Percentiles rank a stretch among this genome's conserved stretches.
phyloP scores from a whole-genome alignment of 2,113 vertebrate species.

The Oryzias javanicus region DNA sequence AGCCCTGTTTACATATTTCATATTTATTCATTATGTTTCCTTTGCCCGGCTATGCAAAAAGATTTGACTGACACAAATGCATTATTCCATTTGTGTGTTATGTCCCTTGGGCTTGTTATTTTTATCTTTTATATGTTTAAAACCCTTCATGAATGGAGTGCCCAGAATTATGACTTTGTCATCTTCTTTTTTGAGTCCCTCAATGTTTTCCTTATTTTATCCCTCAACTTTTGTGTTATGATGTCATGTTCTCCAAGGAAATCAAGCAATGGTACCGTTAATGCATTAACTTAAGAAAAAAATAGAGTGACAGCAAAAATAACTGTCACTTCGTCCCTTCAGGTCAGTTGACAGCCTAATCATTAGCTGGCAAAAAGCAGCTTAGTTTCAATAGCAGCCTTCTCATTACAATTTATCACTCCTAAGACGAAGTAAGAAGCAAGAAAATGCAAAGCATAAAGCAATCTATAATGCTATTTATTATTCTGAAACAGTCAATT shows the following conservation, averaged over 20 bases:
- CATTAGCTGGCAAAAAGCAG: slow-evolving; percentile 41
- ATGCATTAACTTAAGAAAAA: slow-evolving; percentile 59
- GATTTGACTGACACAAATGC: slow-evolving; percentile 73
- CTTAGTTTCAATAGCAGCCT: slow-evolving; percentile 39
- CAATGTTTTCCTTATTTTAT: slow-evolving; percentile 38
- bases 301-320: slow-evolving; percentile 30
- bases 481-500: slow-evolving; percentile 77
- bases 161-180: too few relatives aligned
- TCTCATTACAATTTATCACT: slow-evolving; percentile 59
- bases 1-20: slow-evolving; percentile 67
- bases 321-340: slow-evolving; percentile 39
- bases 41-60: slow-evolving; percentile 49
- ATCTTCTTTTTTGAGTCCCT: slow-evolving; percentile 6
- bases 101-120: slow-evolving; percentile 63
- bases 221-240: slow-evolving; percentile 37
- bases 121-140: slow-evolving; percentile 47
- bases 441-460: slow-evolving; percentile 63
- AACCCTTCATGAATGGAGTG: too few relatives aligned
- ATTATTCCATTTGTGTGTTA: slow-evolving; percentile 74
- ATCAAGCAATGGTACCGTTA: slow-evolving; percentile 46
- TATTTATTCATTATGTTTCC: slow-evolving; percentile 70
- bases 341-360: slow-evolving; percentile 32
- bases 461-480: slow-evolving; percentile 72
- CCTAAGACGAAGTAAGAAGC: slow-evolving; percentile 52
- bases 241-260: slow-evolving; percentile 40